Evolutionary conservation across 2,113 vertebrate species (phyloP).

Genomic region (Sinosuthora webbiana): DNA sequence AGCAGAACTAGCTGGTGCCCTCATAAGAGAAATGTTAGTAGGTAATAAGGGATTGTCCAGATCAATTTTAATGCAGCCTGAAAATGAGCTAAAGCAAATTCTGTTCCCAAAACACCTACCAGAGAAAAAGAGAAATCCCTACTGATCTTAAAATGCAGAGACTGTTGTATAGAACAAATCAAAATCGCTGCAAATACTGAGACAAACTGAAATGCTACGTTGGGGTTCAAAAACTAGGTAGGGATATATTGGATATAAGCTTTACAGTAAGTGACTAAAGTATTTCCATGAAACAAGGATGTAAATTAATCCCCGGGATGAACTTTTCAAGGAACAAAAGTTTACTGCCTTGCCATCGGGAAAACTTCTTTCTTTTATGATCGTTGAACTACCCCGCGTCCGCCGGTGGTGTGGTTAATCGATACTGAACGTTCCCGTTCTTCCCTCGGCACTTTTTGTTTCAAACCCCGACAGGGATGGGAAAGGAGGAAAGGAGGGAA

Average conservation of each 20-base stretch:
- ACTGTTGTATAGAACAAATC: neutral
- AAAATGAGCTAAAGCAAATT: neutral
- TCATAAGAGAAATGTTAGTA: neutral
- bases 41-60: neutral
- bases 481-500: neutral
- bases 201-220: neutral
- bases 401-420: neutral
- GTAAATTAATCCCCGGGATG: neutral
- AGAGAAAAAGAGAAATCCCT: neutral
- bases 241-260: neutral
- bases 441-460: neutral
- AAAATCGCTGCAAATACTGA: neutral
- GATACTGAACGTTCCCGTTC: neutral
- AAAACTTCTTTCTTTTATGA: neutral
- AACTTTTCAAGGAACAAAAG: neutral
- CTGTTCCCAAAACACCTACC: neutral
- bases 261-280: neutral
- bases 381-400: neutral
- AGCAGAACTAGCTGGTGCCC: neutral
- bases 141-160: neutral
- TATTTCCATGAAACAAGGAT: neutral
- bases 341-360: neutral
- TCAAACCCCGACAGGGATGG: neutral
- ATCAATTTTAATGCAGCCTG: neutral
- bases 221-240: neutral